Conservation (phyloP, 2,888 invertebrate genomes). For the Stenodera caucasica region DNA sequence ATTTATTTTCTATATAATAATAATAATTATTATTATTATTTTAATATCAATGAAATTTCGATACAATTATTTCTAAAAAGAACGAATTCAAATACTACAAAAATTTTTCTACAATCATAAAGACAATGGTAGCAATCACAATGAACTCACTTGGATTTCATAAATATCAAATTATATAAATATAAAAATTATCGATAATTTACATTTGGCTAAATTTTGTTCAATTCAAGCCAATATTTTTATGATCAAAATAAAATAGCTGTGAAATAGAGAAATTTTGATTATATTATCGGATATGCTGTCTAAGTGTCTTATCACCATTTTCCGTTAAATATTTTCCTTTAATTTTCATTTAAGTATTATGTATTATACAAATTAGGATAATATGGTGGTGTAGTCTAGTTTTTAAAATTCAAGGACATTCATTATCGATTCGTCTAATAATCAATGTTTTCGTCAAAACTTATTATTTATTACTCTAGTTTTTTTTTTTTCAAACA, state of each 20-base stretch:
- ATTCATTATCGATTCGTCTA: neutral
- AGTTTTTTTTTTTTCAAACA: neutral
- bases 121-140: constrained; percentile 47
- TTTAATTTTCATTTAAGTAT: neutral
- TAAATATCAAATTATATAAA: constrained; percentile 11
- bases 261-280: constrained; percentile 41
- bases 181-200: constrained; percentile 9
- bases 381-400: neutral
- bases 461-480: neutral
- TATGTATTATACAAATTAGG: neutral
- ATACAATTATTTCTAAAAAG: constrained; percentile 21
- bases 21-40: neutral
- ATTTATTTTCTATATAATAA: neutral
- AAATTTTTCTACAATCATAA: constrained; percentile 42
- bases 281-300: too few species aligned
- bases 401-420: neutral
- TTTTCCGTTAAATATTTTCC: neutral
- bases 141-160: constrained; percentile 46
- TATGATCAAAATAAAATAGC: constrained; percentile 35
- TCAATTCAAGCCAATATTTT: constrained; percentile 44
- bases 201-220: constrained; percentile 41
- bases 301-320: neutral
- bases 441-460: neutral
- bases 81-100: constrained; percentile 36
- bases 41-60: constrained; percentile 11